phyloP scores from a whole-genome alignment of 2,888 invertebrate genomes.

The Orthosia cruda region DNA sequence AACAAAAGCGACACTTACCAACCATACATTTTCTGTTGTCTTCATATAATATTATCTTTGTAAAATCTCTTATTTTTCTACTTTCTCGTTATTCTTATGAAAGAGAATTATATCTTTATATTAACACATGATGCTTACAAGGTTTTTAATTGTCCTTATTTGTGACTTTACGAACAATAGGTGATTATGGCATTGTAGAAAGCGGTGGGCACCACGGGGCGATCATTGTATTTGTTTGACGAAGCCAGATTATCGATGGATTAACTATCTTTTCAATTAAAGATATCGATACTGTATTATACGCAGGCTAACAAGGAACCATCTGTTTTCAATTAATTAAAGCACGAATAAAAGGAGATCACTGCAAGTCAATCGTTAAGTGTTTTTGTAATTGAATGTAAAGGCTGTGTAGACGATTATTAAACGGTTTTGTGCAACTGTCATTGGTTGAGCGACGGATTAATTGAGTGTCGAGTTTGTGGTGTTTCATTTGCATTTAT shows the following conservation, averaged over 20 bases:
- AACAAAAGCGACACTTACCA: not conserved
- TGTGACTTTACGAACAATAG: constrained; percentile 87
- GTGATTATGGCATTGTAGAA: constrained; percentile 89
- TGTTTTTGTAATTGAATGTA: constrained; percentile 68
- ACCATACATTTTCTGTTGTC: not conserved
- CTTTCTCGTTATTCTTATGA: constrained; percentile 37
- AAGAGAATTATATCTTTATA: constrained; percentile 41
- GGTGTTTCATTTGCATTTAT: constrained; percentile 29
- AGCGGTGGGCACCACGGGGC: constrained; percentile 85
- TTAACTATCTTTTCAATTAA: constrained; percentile 87
- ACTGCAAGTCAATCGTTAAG: constrained; percentile 75
- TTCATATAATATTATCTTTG: not conserved
- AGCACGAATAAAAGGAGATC: constrained; percentile 78
- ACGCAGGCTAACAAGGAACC: constrained; percentile 87
- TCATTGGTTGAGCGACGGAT: constrained; percentile 37
- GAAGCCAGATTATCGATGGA: constrained; percentile 80
- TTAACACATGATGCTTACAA: constrained; percentile 65
- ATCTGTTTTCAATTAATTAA: constrained; percentile 91
- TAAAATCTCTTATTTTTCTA: constrained; percentile 16
- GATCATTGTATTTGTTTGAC: constrained; percentile 87
- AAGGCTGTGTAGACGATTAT: constrained; percentile 29
- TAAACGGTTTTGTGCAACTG: constrained; percentile 57
- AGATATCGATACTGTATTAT: constrained; percentile 82
- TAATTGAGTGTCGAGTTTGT: constrained; percentile 35
- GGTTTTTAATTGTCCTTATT: constrained; percentile 84